Percentiles rank a stretch among this genome's conserved stretches.
These are phyloP conservation scores for Rhingia campestris DNA, from an alignment of 2,888 invertebrate genomes.

Conservation along the genomic window DNA sequence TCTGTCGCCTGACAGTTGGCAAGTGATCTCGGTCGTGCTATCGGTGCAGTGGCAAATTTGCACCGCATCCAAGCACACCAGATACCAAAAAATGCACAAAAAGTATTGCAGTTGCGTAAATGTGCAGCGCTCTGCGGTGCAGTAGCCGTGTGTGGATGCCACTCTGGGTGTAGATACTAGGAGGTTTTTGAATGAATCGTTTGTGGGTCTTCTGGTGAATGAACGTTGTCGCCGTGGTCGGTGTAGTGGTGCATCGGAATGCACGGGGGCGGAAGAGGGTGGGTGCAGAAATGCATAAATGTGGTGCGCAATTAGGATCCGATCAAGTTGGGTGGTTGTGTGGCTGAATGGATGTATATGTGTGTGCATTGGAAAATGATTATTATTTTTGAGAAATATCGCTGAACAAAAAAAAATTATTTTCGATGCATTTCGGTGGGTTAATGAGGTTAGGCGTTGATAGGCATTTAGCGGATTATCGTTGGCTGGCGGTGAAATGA, in stretches of 20 bases:
- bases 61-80: conserved; percentile 33
- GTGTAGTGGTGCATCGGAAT: conserved; percentile 1
- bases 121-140: conserved; percentile 43
- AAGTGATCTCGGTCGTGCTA: conserved; percentile 27
- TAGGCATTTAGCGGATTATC: conserved; percentile 68
- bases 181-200: conserved; percentile 69
- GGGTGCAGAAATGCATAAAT: conserved; percentile 21
- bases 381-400: conserved; percentile 54
- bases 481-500: conserved; percentile 61
- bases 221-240: conserved; percentile 50
- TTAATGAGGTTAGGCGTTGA: conserved; percentile 72
- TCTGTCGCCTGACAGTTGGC: conserved; percentile 2
- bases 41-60: conserved; percentile 33
- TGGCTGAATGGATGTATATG: neutral
- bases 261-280: conserved; percentile 2
- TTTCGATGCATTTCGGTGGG: conserved; percentile 50
- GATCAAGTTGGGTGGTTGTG: neutral
- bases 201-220: conserved; percentile 73
- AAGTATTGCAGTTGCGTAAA: conserved; percentile 53
- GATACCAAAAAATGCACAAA: conserved; percentile 36
- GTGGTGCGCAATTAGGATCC: conserved; percentile 48
- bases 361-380: conserved; percentile 43
- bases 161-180: conserved; percentile 38
- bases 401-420: conserved; percentile 44
- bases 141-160: conserved; percentile 26